phyloP scores from a whole-genome alignment of 2,113 vertebrate genomes.

The Neolamprologus kungweensis region DNA sequence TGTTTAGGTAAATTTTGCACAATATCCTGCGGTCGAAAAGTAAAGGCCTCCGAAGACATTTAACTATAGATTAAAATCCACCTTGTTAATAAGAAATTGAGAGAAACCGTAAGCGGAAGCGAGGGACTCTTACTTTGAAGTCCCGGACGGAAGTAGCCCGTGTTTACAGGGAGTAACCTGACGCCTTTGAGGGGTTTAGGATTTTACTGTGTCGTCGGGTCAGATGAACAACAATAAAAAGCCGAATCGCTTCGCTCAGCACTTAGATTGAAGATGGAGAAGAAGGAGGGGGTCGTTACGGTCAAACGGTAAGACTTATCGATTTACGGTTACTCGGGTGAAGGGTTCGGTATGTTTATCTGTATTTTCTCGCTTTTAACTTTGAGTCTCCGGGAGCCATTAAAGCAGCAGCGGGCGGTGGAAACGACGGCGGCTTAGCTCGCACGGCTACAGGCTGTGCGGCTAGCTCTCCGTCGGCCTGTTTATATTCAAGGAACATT shows the following conservation, averaged over 20 bases:
- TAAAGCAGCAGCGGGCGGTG: not conserved
- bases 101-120: not conserved
- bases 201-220: not conserved
- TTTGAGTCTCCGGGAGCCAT: not conserved
- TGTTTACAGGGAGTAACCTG: not conserved
- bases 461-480: accelerated
- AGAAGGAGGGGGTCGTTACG: not conserved
- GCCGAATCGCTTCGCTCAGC: not conserved
- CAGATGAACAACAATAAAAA: not conserved
- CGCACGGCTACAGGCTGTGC: not conserved
- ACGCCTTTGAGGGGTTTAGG: not conserved
- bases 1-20: not conserved
- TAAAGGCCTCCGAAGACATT: not conserved
- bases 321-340: not conserved
- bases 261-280: not conserved
- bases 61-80: not conserved
- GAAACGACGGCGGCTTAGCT: not conserved
- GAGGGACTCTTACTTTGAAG: not conserved
- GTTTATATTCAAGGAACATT: not conserved
- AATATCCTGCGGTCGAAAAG: accelerated
- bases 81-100: not conserved
- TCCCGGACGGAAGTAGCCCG: not conserved
- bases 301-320: slow-evolving; percentile 2
- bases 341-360: not conserved
- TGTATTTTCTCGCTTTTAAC: not conserved